phyloP scores from a whole-genome alignment of 2,888 invertebrate genomes.

The Teleiodes luculella region DNA sequence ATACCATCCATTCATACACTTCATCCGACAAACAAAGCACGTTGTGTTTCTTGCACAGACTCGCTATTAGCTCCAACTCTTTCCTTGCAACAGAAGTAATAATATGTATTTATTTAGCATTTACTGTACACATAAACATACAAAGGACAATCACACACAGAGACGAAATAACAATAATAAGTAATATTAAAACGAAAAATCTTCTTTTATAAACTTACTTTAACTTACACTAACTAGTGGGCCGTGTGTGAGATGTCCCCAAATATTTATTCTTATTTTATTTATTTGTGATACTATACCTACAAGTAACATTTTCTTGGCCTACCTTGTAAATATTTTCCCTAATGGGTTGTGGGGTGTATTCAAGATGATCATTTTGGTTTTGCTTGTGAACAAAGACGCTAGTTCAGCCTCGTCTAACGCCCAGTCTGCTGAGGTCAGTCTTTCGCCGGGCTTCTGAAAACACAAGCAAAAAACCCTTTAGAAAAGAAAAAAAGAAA shows the following conservation, averaged over 20 bases:
- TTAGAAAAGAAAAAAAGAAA: too few relatives aligned
- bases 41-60: conserved; percentile 94
- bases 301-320: not conserved
- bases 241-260: too few relatives aligned
- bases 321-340: conserved; percentile 78
- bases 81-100: conserved; percentile 29
- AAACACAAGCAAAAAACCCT: conserved; percentile 2
- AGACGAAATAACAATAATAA: too few relatives aligned
- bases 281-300: too few relatives aligned
- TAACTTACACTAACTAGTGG: too few relatives aligned
- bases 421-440: conserved; percentile 91
- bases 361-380: conserved; percentile 97
- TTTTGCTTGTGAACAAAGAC: conserved; percentile 89
- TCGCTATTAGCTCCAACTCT: conserved; percentile 88
- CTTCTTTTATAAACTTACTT: too few relatives aligned
- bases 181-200: too few relatives aligned
- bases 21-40: conserved; percentile 96
- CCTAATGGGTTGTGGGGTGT: conserved; percentile 99
- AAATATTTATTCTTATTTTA: too few relatives aligned
- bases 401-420: conserved; percentile 90
- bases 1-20: conserved; percentile 99
- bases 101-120: too few relatives aligned
- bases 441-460: conserved; percentile 60
- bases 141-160: too few relatives aligned
- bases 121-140: too few relatives aligned